Conservation (phyloP, 2,113 vertebrate species). For the Hippopotamus amphibius region DNA sequence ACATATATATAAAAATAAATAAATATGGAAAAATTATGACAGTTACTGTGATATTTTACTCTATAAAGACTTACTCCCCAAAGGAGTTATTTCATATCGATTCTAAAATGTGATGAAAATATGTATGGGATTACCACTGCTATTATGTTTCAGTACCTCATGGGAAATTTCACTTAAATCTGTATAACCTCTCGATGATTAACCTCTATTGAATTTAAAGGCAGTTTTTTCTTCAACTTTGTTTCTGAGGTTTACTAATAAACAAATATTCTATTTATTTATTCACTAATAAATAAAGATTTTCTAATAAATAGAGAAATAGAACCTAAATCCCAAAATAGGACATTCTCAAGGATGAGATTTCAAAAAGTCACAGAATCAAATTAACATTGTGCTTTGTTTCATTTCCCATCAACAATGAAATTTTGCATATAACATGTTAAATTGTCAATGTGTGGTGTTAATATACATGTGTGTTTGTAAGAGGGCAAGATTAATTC, state of each 20-base stretch:
- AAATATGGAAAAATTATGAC: neutral
- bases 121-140: neutral
- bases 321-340: conserved; percentile 62
- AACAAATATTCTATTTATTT: no score
- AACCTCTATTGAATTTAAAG: conserved; percentile 32
- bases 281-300: neutral
- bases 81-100: neutral
- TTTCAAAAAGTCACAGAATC: neutral
- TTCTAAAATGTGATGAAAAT: neutral
- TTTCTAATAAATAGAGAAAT: conserved; percentile 31
- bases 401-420: conserved; percentile 56
- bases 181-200: neutral
- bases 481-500: conserved; percentile 45
- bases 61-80: conserved; percentile 4
- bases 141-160: neutral
- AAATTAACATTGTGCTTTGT: conserved; percentile 45
- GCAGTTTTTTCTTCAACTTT: conserved; percentile 25
- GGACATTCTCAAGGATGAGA: neutral
- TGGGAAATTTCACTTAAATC: conserved; percentile 48
- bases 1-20: neutral
- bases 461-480: conserved; percentile 2
- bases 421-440: conserved; percentile 65
- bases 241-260: neutral
- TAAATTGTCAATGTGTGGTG: conserved; percentile 59
- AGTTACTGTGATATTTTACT: neutral